Percentiles rank a stretch among this genome's conserved stretches.
Conservation (phyloP, 2,888 invertebrate species). For the Caprella mutica region DNA sequence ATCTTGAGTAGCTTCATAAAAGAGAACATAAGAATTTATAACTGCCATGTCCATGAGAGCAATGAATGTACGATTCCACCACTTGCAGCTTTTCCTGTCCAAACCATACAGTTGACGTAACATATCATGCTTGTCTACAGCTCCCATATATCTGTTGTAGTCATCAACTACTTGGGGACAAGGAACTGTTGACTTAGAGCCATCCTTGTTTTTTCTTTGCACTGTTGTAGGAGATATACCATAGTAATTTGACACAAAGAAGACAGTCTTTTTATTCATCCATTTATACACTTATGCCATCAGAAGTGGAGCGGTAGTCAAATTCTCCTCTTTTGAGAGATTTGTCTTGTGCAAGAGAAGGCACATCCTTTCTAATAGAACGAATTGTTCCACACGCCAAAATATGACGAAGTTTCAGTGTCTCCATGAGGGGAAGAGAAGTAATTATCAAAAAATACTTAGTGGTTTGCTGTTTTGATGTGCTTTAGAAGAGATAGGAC, state of each 20-base stretch:
- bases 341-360: slow-evolving; percentile 29
- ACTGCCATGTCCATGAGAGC: slow-evolving; percentile 36
- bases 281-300: slow-evolving; percentile 35
- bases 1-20: too few relatives aligned
- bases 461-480: slow-evolving; percentile 35
- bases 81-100: slow-evolving; percentile 37
- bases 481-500: slow-evolving; percentile 31
- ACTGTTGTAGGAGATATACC: slow-evolving; percentile 26
- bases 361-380: slow-evolving; percentile 28
- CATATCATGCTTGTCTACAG: slow-evolving; percentile 38
- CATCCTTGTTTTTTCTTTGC: slow-evolving; percentile 31
- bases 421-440: slow-evolving; percentile 31
- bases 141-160: slow-evolving; percentile 37
- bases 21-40: slow-evolving; percentile 32
- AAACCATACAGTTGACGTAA: slow-evolving; percentile 36
- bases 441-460: slow-evolving; percentile 37
- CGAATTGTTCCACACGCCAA: slow-evolving; percentile 34
- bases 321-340: slow-evolving; percentile 34
- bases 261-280: slow-evolving; percentile 36
- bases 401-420: slow-evolving; percentile 30
- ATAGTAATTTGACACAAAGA: slow-evolving; percentile 36
- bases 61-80: slow-evolving; percentile 37
- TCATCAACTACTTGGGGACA: slow-evolving; percentile 36
- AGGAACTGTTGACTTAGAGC: slow-evolving; percentile 26
- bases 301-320: slow-evolving; percentile 30